A percentile compares a stretch with the other conserved stretches of the same genome.
Evolutionary conservation across 2,888 invertebrate genomes (phyloP).

Genomic region (Cryptus viduatorius): DNA sequence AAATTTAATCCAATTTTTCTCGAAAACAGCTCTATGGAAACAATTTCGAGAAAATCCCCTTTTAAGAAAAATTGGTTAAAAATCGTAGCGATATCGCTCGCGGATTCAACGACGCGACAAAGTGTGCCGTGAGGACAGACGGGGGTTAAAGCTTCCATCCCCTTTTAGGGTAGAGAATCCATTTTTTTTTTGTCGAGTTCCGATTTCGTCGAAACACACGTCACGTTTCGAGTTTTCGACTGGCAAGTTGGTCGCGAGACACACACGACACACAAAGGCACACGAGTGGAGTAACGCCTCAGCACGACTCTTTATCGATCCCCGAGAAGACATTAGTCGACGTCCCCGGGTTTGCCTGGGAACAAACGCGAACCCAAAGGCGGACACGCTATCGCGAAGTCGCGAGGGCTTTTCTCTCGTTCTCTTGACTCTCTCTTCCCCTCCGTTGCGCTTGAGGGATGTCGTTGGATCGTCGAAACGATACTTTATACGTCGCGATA

Average conservation of each 20-base stretch:
- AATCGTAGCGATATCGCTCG: background rate
- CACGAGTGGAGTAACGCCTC: slow-evolving; percentile 12
- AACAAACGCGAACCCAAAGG: slow-evolving; percentile 72
- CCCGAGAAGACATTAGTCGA: slow-evolving; percentile 73
- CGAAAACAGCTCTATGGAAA: no score
- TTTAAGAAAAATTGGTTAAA: no score
- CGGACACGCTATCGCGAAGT: slow-evolving; percentile 70
- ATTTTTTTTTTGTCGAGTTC: background rate
- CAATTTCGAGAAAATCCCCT: no score
- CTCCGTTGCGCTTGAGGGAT: slow-evolving; percentile 59
- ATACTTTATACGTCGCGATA: slow-evolving; percentile 72
- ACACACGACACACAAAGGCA: background rate
- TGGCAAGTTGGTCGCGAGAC: slow-evolving; percentile 34
- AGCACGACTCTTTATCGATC: slow-evolving; percentile 71
- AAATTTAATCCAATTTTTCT: no score
- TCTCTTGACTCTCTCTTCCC: slow-evolving; percentile 12
- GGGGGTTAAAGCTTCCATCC: background rate
- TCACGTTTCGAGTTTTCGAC: slow-evolving; percentile 38
- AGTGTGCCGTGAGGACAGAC: background rate
- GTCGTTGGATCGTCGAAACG: slow-evolving; percentile 71
- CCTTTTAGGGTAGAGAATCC: background rate
- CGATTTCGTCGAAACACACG: slow-evolving; percentile 1
- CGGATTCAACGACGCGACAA: background rate
- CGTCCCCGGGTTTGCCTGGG: slow-evolving; percentile 63
- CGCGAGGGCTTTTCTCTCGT: slow-evolving; percentile 42